phyloP scores from a whole-genome alignment of 2,888 invertebrate species.

The Trichogramma evanescens region DNA sequence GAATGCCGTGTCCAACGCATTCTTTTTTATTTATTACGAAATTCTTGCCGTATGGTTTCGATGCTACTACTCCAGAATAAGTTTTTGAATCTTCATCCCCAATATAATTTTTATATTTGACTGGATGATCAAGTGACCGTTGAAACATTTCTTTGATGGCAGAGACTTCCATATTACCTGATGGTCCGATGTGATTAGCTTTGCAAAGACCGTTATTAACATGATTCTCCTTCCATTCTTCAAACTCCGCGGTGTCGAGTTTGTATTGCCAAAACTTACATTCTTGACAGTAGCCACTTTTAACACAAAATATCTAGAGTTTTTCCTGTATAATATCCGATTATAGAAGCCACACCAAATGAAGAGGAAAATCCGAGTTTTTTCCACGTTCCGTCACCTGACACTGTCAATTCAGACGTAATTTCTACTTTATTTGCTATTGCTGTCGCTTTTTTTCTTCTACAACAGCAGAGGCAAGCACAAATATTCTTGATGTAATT shows the following conservation, averaged over 20 bases:
- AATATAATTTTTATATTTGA: neutral
- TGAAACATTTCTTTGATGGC: neutral
- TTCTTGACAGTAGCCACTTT: constrained; percentile 16
- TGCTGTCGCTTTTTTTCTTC: neutral
- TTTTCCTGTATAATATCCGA: constrained; percentile 9
- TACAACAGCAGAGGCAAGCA: constrained; percentile 1
- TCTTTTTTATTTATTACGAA: too few relatives aligned
- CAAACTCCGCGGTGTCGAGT: neutral
- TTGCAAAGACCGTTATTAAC: neutral
- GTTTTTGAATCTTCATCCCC: neutral
- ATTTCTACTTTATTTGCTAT: neutral
- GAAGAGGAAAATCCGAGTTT: constrained; percentile 8
- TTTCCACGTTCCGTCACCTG: constrained; percentile 13
- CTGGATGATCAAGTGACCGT: neutral
- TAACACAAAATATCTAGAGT: constrained; percentile 12
- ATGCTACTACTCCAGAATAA: neutral
- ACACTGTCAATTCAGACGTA: constrained; percentile 4
- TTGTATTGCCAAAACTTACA: constrained; percentile 16
- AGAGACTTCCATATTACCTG: neutral
- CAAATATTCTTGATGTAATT: neutral
- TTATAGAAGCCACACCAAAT: constrained; percentile 14
- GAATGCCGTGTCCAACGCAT: too few relatives aligned
- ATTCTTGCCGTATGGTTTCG: too few relatives aligned
- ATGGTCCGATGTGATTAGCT: neutral
- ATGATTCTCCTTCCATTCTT: neutral